Conservation (phyloP, 2,113 vertebrate genomes). For the Pseudonaja textilis region DNA sequence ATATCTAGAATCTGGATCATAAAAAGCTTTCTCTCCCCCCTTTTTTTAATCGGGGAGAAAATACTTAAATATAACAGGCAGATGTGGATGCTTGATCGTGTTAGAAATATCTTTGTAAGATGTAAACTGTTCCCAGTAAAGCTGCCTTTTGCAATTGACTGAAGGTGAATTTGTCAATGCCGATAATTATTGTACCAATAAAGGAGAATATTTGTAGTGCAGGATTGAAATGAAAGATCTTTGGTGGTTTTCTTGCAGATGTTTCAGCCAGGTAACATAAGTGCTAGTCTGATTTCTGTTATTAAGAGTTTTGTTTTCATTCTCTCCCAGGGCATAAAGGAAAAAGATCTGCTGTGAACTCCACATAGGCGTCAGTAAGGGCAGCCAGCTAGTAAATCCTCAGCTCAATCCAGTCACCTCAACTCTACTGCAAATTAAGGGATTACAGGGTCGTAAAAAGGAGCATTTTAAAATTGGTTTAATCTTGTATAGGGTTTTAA, state of each 20-base stretch:
- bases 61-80: not conserved
- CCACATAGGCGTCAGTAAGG: not conserved
- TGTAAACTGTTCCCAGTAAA: not conserved
- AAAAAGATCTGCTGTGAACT: not conserved
- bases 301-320: not conserved
- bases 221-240: not conserved
- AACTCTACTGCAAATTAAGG: not conserved
- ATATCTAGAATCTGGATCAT: not conserved
- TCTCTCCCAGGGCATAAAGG: not conserved
- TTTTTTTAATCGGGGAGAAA: not conserved
- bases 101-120: not conserved
- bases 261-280: not conserved
- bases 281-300: not conserved
- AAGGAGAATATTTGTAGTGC: not conserved
- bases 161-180: not conserved
- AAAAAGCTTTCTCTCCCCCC: not conserved
- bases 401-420: not conserved
- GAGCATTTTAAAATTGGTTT: not conserved
- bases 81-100: not conserved
- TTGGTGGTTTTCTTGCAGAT: not conserved
- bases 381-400: not conserved
- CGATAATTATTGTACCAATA: not conserved
- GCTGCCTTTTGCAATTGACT: not conserved
- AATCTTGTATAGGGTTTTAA: not conserved
- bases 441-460: not conserved